Percentiles rank a stretch among this genome's conserved stretches.
phyloP scores from a whole-genome alignment of 2,888 invertebrate genomes.

The Herminia tarsipennalis region DNA sequence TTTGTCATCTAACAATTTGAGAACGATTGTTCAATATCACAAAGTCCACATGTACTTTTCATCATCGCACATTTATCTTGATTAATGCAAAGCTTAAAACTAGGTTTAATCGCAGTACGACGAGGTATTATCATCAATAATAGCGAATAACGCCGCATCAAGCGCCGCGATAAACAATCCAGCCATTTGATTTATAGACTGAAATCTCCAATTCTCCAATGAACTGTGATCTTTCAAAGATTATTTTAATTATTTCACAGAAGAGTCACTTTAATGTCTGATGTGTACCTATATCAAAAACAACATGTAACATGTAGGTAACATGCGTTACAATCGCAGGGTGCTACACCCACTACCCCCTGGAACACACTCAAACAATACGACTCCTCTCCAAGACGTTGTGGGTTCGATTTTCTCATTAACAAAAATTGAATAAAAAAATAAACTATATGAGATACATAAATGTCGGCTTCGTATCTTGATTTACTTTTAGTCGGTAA shows the following conservation, averaged over 20 bases:
- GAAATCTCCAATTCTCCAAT: conserved; percentile 61
- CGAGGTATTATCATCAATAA: conserved; percentile 26
- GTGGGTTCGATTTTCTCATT: too few species aligned
- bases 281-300: too few species aligned
- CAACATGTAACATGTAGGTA: too few species aligned
- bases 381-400: too few species aligned
- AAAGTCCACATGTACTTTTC: neutral
- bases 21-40: neutral
- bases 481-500: too few species aligned
- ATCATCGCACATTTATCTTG: conserved; percentile 6
- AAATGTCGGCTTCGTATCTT: too few species aligned
- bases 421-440: too few species aligned
- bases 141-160: conserved; percentile 25
- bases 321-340: too few species aligned
- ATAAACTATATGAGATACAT: too few species aligned
- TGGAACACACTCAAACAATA: too few species aligned
- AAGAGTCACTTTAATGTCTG: neutral
- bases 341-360: too few species aligned
- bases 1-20: too few species aligned
- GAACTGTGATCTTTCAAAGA: conserved; percentile 54
- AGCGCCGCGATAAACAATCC: conserved; percentile 45
- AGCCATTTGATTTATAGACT: conserved; percentile 63
- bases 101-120: conserved; percentile 12
- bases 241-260: conserved; percentile 3
- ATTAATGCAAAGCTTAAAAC: conserved; percentile 8